Base-by-base conservation (phyloP, 2,113 vertebrate genomes). In the Marmota monax region DNA sequence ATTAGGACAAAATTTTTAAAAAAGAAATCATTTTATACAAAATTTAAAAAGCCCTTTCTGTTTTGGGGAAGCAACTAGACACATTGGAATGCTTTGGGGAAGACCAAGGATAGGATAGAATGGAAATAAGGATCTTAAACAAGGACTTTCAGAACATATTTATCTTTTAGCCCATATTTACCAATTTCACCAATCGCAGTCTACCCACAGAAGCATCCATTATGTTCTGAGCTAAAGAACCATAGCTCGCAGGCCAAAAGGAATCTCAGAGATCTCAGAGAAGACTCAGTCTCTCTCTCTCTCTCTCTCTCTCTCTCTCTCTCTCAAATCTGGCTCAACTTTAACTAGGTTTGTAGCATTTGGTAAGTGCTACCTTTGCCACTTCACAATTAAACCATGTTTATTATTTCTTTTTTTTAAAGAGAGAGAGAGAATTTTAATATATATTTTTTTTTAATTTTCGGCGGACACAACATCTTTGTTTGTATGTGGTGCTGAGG, bases 151-250 rank as follows among this genome's bases (percentile, higher is more conserved):
- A 92, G 4, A 77, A 22, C 17, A 23, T 25, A 84, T 79, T 92
- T 87, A 42, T 80, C 32, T 90, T 95, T 84, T 80, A 90, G 73
- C 42, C 16, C 42, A 25, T 56, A 84, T 79, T 92, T 92, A 63
- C 63, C 9, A 29, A 88, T 70, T 97, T 80, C 22, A 90, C 56
- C 79, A n/a, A 18, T 22, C 39, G 32, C 13, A n/a, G 9, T 48
- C 88, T 74, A 18, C 4, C 51, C 34, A 39, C 84, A 20, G 58
- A 92, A 90, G 32, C 20, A 70, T 83, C 42, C 12, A 29, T 7
- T 37, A 8, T 45, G 14, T 90, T 88, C 32, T n/a, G n/a, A 72
- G 11, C 8, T 16, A 34, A 83, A 78, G 58, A 74, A 25, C 11
- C 37, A 53, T 22, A 25, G 45, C 18, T 73, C 34, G 7, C 17